Base-by-base conservation (phyloP, 2,797 vertebrate species). In the Champsocephalus esox region DNA sequence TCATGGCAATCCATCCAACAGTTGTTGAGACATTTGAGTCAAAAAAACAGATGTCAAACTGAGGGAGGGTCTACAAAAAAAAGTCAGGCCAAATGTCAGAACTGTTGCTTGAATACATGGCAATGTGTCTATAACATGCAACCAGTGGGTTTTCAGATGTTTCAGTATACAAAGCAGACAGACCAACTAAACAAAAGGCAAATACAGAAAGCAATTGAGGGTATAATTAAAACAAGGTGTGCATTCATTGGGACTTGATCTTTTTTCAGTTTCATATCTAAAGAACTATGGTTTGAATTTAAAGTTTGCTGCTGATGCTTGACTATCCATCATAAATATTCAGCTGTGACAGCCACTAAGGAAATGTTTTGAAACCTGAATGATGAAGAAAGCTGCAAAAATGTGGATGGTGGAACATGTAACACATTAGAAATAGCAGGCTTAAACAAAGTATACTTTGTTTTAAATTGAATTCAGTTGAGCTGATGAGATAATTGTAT, bases 1-100 rank as follows among this genome's bases (percentile, higher is more conserved):
- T 64, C 46, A 50, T 19, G 41, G 17, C 32, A 64, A 38, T 52
- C n/a, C 38, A 52, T 46, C 24, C 14, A 62, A 65, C n/a, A 43
- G 49, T 16, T 41, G 56, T 48, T 34, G 12, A 21, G 28, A 48
- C 28, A 48, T 24, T 57, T 57, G 34, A 34, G 6, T 34, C 34
- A 34, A 34, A 34, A 34, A 34, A 12, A 57, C 32, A 38, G n/a
- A 38, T 57, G 32, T 38, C 55, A 57, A 57, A 57, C 32, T 57
- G 16, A 0, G 34, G 16, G 16, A n/a, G 28, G 9, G 14, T 28
- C 10, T 38, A 16, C 32, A 38, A 10, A 32, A 57, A 3, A n/a
- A 57, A 17, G 55, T 17, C 16, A n/a, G 32, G 55, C 34, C 0
- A 6, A 38, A 38, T 38, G 34, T 38, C 2, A 38, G 34, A 38